Evolutionary conservation across 2,113 vertebrate genomes (phyloP).

Genomic region (Micronisus gabar): DNA sequence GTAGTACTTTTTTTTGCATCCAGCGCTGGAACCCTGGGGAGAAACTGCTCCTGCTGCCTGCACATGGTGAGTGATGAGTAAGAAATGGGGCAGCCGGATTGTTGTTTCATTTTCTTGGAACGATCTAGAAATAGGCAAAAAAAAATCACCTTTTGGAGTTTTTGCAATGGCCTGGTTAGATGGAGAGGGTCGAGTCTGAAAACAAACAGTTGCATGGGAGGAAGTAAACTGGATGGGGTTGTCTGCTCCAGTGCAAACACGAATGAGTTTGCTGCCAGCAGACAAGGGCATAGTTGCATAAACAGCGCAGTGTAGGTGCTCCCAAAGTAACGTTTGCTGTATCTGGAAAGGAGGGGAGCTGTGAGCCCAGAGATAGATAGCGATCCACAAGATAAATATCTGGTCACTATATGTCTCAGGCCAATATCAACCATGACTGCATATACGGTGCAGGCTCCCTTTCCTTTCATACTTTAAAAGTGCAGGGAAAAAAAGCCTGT

Average conservation of each 20-base stretch:
- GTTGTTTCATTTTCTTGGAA: background rate
- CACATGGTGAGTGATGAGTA: fast-evolving
- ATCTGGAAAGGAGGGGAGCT: background rate
- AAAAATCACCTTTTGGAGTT: background rate
- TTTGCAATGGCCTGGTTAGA: background rate
- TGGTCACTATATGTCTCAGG: background rate
- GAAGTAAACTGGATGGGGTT: background rate
- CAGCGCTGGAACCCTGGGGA: background rate
- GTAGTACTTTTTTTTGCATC: background rate
- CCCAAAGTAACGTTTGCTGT: background rate
- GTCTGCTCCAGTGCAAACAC: background rate
- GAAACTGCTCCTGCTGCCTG: background rate
- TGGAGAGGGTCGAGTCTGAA: background rate
- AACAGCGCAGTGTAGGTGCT: background rate
- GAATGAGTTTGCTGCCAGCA: background rate
- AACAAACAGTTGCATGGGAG: background rate
- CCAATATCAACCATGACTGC: background rate
- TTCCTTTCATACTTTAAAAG: background rate
- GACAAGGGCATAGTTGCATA: background rate
- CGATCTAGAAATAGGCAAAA: background rate
- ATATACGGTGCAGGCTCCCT: background rate
- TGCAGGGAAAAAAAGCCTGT: background rate
- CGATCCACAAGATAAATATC: background rate
- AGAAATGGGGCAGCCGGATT: background rate
- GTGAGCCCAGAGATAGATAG: background rate